Percentiles rank a stretch among this genome's conserved stretches.
phyloP scores from a whole-genome alignment of 2,797 vertebrate species.

The Ataeniobius toweri region DNA sequence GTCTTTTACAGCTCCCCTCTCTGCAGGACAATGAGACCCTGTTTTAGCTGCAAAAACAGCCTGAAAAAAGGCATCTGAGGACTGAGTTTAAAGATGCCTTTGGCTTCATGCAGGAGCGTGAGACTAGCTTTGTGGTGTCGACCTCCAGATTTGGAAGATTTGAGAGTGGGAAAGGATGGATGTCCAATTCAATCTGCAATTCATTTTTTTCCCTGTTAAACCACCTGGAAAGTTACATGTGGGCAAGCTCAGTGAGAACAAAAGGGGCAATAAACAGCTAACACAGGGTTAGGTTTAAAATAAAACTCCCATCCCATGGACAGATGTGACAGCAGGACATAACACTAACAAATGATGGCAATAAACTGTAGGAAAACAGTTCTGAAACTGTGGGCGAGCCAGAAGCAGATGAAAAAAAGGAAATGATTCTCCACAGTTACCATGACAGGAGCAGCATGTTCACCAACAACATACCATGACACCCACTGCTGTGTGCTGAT shows the following conservation, averaged over 20 bases:
- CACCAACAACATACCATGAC: constrained; percentile 24
- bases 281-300: constrained; percentile 39
- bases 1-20: constrained; percentile 72
- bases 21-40: constrained; percentile 73
- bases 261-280: constrained; percentile 19
- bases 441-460: constrained; percentile 41
- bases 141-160: constrained; percentile 34
- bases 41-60: constrained; percentile 57
- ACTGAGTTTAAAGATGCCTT: constrained; percentile 62
- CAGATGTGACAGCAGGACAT: constrained; percentile 58
- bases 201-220: constrained; percentile 7
- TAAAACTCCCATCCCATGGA: constrained; percentile 39
- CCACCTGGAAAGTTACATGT: constrained; percentile 7
- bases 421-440: constrained; percentile 20
- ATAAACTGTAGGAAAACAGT: constrained; percentile 49
- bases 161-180: constrained; percentile 26
- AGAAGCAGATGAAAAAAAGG: constrained; percentile 2
- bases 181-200: constrained; percentile 21
- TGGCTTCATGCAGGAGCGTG: constrained; percentile 49
- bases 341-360: constrained; percentile 57
- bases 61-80: constrained; percentile 41
- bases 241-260: constrained; percentile 4
- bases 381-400: constrained; percentile 44
- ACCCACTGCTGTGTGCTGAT: constrained; percentile 13
- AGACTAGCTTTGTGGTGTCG: constrained; percentile 51